A percentile compares a stretch with the other conserved stretches of the same genome.
Evolutionary conservation across 2,113 vertebrate genomes (phyloP).

Genomic region (western clawed frog (Xenopus tropicalis)): UCB_Xtro_10.0 CM004449.2:44024501-44025000

Average conservation of each 20-base stretch:
- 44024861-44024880: background rate
- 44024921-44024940: too few relatives aligned
- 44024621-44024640: background rate
- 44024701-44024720: background rate
- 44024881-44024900: background rate
- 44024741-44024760: background rate
- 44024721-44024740: constrained; percentile 1
- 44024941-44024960: background rate
- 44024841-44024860: background rate
- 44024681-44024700: background rate
- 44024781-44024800: background rate
- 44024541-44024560: too few relatives aligned
- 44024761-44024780: background rate
- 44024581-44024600: too few relatives aligned
- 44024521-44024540: too few relatives aligned
- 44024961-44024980: background rate
- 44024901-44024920: too few relatives aligned
- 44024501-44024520: too few relatives aligned
- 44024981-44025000: too few relatives aligned
- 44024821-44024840: background rate
- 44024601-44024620: too few relatives aligned
- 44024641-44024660: background rate
- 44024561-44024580: too few relatives aligned
- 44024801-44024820: background rate
- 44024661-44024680: background rate